Evolutionary conservation across 2,797 vertebrate species (phyloP).

Genomic region (Glossophaga mutica): DNA sequence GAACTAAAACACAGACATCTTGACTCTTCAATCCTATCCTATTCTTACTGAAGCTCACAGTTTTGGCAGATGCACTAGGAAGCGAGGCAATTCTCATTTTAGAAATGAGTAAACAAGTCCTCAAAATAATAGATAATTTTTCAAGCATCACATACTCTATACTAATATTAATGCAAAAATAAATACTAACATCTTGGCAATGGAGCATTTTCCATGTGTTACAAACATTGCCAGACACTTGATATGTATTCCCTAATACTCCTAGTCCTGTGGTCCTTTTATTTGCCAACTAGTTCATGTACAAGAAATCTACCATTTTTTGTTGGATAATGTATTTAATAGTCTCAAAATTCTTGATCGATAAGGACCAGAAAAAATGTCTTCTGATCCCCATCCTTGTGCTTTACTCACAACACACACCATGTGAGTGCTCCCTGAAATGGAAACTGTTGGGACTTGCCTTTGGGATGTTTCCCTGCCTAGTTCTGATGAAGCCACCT

Average conservation of each 20-base stretch:
- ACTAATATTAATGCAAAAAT: not conserved
- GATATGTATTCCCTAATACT: not conserved
- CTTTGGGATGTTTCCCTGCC: not conserved
- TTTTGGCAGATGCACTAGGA: not conserved
- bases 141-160: not conserved
- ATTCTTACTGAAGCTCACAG: not conserved
- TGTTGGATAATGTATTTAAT: not conserved
- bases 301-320: not conserved
- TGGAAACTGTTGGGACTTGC: not conserved
- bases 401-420: not conserved
- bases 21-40: not conserved
- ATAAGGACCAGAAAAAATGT: not conserved
- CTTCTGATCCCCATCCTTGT: not conserved
- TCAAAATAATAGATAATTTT: not conserved
- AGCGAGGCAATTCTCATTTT: not conserved
- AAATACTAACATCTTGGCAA: not conserved
- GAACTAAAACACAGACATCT: not conserved
- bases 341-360: not conserved
- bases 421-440: not conserved
- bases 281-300: not conserved
- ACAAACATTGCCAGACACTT: not conserved
- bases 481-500: not conserved
- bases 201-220: not conserved
- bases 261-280: not conserved
- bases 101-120: not conserved